Evolutionary conservation across 2,113 vertebrate species (phyloP), one percentile per base, ranked within the genome.

Genomic region (Oreocharis arfaki): DNA sequence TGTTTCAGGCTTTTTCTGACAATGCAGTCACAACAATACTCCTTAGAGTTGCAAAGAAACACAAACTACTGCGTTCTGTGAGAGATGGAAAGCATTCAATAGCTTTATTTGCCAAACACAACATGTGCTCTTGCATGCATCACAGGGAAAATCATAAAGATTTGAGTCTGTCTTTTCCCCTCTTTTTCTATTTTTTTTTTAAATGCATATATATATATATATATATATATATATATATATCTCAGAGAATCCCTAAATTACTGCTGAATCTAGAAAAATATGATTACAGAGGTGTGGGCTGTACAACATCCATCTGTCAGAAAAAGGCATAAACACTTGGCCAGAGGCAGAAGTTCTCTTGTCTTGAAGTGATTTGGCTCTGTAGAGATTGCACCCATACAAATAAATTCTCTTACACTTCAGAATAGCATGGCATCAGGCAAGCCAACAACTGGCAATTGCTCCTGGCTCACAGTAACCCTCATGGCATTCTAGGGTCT

Each of bases 141-240:
- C 37, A 65, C 9, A 68, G 10, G 18, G 7, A 59, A 70, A 76
- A 68, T 47, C 0, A 1, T 64, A 26, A 17, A 86, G 44, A 53
- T 60, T 19, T 44, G 10, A 37, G 13, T 68, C 69, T 84, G 0
- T 16, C 23, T 57, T 49, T 26, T 57, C 18, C 6, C 0, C 0
- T 6, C 4, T 11, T 3, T 39, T 0, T n/a, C 18, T 10, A 15
- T 22, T 55, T n/a, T 52, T 50, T 23, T 57, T n/a, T n/a, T 57
- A 14, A 20, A n/a, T n/a, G 22, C 19, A 10, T 56, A 6, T 9
- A 13, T n/a, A 9, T 11, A 35, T 21, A 27, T 11, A 15, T 9
- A 50, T 21, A 23, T 10, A 9, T 11, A 15, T 28, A 13, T 5
- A 46, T 16, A 53, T 3, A 33, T 41, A 11, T 32, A n/a, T 52